Evolutionary conservation across 2,888 invertebrate species (phyloP).

Genomic region (Eupithecia exiguata): DNA sequence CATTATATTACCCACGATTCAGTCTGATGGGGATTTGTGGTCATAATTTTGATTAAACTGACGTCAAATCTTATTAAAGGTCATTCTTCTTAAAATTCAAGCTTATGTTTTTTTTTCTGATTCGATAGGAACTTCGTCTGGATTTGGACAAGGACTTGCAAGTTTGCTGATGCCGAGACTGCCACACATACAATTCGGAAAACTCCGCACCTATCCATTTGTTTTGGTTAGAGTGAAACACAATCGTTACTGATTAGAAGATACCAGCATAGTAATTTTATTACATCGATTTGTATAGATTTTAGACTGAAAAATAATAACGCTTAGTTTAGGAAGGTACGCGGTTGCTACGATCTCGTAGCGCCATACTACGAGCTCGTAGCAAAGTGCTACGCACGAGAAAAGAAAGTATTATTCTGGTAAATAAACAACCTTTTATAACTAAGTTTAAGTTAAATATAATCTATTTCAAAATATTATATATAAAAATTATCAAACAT

Average conservation of each 20-base stretch:
- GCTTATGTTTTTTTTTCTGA: not conserved
- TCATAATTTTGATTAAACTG: not conserved
- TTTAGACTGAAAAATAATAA: not conserved
- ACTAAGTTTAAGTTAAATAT: too few species aligned
- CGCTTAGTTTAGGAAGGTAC: not conserved
- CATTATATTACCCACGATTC: constrained; percentile 26
- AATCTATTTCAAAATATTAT: too few species aligned
- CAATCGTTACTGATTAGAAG: not conserved
- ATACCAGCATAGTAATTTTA: not conserved
- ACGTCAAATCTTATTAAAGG: too few species aligned
- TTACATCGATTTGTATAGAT: not conserved
- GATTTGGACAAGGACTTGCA: not conserved
- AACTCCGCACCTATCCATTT: not conserved
- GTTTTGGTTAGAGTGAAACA: not conserved
- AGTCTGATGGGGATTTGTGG: not conserved
- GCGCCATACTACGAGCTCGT: not conserved
- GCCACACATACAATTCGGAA: not conserved
- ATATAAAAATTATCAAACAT: too few species aligned
- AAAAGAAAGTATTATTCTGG: not conserved
- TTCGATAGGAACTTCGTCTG: not conserved
- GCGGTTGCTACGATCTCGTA: not conserved
- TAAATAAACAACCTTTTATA: too few species aligned
- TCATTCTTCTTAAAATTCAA: not conserved
- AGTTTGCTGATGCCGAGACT: not conserved
- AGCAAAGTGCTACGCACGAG: not conserved